Conservation (phyloP, 2,797 vertebrate genomes). For the Perodicticus potto region DNA sequence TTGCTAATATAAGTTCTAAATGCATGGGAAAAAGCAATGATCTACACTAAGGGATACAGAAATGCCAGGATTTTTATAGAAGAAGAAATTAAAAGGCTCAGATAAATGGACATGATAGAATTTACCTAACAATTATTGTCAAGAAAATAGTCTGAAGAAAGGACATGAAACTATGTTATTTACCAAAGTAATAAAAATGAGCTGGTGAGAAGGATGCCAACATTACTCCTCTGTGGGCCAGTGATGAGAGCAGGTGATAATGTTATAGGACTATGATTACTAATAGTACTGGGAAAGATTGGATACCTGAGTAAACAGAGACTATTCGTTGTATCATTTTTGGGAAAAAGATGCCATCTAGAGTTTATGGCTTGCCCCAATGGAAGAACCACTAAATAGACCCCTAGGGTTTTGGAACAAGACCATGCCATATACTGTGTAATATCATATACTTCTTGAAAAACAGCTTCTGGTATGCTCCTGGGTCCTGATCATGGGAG, state of each 20-base stretch:
- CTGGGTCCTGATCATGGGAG: too few relatives aligned
- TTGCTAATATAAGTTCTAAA: not conserved
- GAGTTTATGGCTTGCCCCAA: not conserved
- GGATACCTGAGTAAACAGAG: not conserved
- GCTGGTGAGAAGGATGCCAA: not conserved
- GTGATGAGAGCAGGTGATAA: not conserved
- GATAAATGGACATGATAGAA: not conserved
- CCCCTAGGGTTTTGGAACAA: not conserved
- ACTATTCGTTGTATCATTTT: not conserved
- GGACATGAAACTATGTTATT: not conserved
- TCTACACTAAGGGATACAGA: not conserved
- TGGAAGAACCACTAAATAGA: not conserved
- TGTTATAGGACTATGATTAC: not conserved
- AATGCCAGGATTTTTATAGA: not conserved
- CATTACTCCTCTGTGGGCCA: not conserved
- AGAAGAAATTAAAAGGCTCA: not conserved
- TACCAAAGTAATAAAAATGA: not conserved
- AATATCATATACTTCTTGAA: not conserved
- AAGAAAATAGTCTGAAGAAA: not conserved
- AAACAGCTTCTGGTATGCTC: not conserved
- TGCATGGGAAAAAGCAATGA: not conserved
- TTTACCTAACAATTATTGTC: not conserved
- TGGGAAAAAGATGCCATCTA: not conserved
- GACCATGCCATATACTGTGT: not conserved
- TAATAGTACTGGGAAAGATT: not conserved